Base-by-base conservation (phyloP, 2,888 invertebrate genomes). In the Aplocera efformata region DNA sequence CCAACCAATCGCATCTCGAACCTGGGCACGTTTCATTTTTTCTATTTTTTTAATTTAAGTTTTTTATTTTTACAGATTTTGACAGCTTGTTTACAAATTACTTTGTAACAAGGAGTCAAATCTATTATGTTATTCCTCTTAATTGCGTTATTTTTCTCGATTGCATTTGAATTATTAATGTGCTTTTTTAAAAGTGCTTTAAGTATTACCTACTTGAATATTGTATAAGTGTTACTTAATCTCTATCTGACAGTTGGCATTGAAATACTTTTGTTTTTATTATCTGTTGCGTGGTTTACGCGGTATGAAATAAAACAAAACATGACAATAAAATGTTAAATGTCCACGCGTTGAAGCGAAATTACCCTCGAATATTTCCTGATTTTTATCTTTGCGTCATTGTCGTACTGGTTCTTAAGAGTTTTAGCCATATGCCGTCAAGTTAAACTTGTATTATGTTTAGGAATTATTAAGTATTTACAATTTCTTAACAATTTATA, bases 21-120 rank as follows among this genome's bases (percentile, higher is more conserved):
- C 95, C 95, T 91, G 96, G 96, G 96, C 94, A 94, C 93, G 94
- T 93, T 91, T 88, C 90, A 89, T 91, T 86, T 84, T 53, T 83
- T 85, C 76, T 83, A 79, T 78, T 76, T 79, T 83, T 83, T 79
- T 83, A 76, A 74, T 76, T 85, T 82, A 78, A 65, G 58, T 64
- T 52, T 48, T 69, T 69, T 60, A 48, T 57, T 33, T 56, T 27
- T 43, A 32, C 13, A 11, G 32, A 30, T 25, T 59, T 58, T 61
- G 54, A 54, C 63, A 52, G 53, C 40, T 66, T 58, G 42, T 58
- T 62, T 63, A 60, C 44, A 42, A 7, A 6, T 22, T 13, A 28
- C 3, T 28, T 7, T 27, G 9, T 23, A 1, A 55, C 56, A 60
- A 60, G 49, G 21, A 36, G 46, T 42, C 49, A 50, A 53, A 50